These are phyloP conservation scores for Ctenoplectra terminalis DNA, from an alignment of 1,140 invertebrate species.

Conservation along the genomic window DNA sequence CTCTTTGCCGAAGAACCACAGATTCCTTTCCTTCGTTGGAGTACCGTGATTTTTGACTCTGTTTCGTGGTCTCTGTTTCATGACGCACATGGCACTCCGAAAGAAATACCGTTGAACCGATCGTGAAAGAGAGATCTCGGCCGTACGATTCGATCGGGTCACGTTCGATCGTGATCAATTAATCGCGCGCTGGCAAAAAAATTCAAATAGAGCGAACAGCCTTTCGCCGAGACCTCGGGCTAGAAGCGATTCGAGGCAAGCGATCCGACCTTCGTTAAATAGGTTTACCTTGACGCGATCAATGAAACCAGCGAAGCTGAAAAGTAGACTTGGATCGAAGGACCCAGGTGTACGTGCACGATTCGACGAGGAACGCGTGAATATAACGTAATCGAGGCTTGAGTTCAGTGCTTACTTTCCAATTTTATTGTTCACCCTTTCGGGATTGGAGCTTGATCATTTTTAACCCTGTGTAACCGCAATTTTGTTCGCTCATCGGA, in stretches of 20 bases:
- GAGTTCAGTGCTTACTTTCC: too few relatives aligned
- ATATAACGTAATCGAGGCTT: too few relatives aligned
- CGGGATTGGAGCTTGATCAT: too few relatives aligned
- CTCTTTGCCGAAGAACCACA: not conserved
- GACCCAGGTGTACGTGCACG: conserved; percentile 1
- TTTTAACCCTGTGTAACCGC: too few relatives aligned
- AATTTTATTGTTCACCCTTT: too few relatives aligned
- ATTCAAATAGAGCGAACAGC: conserved; percentile 35
- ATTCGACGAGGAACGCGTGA: not conserved
- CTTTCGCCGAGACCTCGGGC: conserved; percentile 48
- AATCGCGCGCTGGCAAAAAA: conserved; percentile 25
- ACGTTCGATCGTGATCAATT: conserved; percentile 38
- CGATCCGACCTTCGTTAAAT: conserved; percentile 44
- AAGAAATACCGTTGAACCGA: not conserved
- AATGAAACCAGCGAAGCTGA: conserved; percentile 45
- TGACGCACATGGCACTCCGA: not conserved
- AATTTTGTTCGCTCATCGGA: too few relatives aligned
- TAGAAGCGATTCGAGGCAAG: conserved; percentile 38
- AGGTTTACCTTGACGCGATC: conserved; percentile 39
- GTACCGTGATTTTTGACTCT: conserved; percentile 11
- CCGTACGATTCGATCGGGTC: conserved; percentile 9
- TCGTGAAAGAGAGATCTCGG: conserved; percentile 19
- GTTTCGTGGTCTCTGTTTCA: not conserved
- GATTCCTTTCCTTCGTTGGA: not conserved
- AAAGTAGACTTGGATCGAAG: conserved; percentile 7